Evolutionary conservation across 2,113 vertebrate species (phyloP).

Genomic region (Okapia johnstoni): DNA sequence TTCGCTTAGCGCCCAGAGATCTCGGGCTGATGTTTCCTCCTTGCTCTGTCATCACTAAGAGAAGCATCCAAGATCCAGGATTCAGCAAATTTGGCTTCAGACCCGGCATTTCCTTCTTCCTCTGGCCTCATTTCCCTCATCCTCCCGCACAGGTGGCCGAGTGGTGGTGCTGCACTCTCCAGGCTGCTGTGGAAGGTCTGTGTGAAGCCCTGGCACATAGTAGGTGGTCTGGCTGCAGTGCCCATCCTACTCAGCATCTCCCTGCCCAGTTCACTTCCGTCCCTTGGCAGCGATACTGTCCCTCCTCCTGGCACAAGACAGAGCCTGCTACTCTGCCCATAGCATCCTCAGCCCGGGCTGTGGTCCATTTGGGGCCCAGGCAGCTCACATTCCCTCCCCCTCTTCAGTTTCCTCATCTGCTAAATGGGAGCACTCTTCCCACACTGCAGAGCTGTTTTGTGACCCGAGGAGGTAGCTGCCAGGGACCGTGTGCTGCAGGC

Average conservation of each 20-base stretch:
- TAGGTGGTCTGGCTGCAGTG: background rate
- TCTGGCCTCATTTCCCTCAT: background rate
- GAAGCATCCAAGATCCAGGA: background rate
- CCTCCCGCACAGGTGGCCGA: background rate
- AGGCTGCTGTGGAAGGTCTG: rapidly evolving
- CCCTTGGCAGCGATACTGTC: too few species aligned
- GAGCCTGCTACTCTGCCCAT: background rate
- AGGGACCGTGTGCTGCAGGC: background rate
- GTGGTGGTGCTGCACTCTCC: background rate
- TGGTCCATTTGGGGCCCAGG: background rate
- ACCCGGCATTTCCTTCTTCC: background rate
- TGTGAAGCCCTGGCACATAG: rapidly evolving
- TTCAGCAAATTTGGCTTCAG: background rate
- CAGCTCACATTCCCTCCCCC: background rate
- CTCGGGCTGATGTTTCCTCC: background rate
- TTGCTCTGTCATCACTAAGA: background rate
- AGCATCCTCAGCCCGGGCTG: background rate
- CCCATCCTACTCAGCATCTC: background rate
- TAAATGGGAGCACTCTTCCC: background rate
- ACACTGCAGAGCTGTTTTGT: background rate
- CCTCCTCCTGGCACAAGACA: background rate
- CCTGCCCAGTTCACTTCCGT: rapidly evolving
- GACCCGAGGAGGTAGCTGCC: background rate
- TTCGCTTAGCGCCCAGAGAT: background rate
- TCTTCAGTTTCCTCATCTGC: background rate